Base-by-base conservation (phyloP, 2,888 invertebrate genomes). In the Cybosia mesomella region DNA sequence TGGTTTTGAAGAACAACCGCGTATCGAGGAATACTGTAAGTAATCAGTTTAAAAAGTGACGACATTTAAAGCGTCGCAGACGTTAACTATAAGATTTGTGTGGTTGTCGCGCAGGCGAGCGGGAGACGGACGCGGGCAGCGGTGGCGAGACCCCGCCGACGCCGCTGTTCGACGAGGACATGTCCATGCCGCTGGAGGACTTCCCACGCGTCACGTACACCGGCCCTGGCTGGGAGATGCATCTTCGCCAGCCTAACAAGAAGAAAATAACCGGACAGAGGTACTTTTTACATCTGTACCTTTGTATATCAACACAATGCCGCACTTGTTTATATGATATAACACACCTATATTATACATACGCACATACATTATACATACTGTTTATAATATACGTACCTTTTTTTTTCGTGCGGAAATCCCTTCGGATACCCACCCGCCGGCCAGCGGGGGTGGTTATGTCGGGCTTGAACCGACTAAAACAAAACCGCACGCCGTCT, bases 161-260 rank as follows among this genome's bases (percentile, higher is more conserved):
- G 15, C 98, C 98, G 15, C 95, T 99, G 34, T 99, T 97, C 90
- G 99, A 99, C 88, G 99, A 99, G 72, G 99, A 99, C 89, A 97
- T 98, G 59, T 98, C 98, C 0, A 97, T 97, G 89, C 99, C 99
- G 0, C 95, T 99, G 66, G 98, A 98, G 90, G 98, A 98, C 65
- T 99, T 98, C 91, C 98, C 98, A 13, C 96, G 98, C 61, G 96
- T 97, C 39, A 96, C 95, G 73, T 98, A 97, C 87, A 89, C 92
- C 0, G 98, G 97, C 0, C 97, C 98, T 32, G 99, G 99, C 34
- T 99, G 99, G 99, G 99, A 99, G 87, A 98, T 99, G 97, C 98
- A 99, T 80, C 94, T 99, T 65, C 96, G 99, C 2, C 99, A 99
- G 88, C 99, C 99, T 1, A 98, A 98, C 87, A 99, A 99, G 91